Base-by-base conservation (phyloP, 2,888 invertebrate genomes). In the Drosophila pseudotakahashii region DNA sequence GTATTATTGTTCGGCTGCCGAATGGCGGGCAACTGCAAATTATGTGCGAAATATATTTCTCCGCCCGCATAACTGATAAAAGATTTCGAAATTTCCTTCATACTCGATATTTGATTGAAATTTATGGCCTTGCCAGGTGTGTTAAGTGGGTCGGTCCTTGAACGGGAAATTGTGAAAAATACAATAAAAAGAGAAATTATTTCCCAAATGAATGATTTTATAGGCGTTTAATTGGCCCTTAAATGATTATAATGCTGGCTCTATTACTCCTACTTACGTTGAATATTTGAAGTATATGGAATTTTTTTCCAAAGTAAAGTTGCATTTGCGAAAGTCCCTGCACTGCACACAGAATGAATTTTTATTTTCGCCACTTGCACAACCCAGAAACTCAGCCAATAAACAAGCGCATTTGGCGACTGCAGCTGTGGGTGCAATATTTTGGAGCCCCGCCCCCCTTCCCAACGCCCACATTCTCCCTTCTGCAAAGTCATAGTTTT, bases 101-200 rank as follows among this genome's bases (percentile, higher is more conserved):
- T 79, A 68, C 59, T 60, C 69, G 61, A 59, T 36, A 72, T 77
- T 76, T 78, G 73, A 87, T 79, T 75, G 77, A 67, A 62, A 76
- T 84, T 81, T 78, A 74, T 82, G 69, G 58, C 54, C 53, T 11
- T 23, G 13, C 45, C 63, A 64, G 63, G 51, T 64, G 66, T 51
- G 16, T 34, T 61, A 60, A 61, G 48, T 61, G 41, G 16, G 63
- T 34, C 44, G 32, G 3, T 10, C 32, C 2, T 26, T 7, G n/a
- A 47, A 30, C 2, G 3, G 11, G 14, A 47, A 47, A 14, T 11
- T 30, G 10, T n/a, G 10, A 14, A 30, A 30, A 30, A 30, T 30
- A 7, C 3, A 26, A 6, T 26, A 2, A 7, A 16, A 16, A 34
- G 32, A 34, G 3, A 30, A 30, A 7, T 30, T 30, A 30, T 7